Conservation (phyloP, 2,113 vertebrate species). For the Entelurus aequoreus region DNA sequence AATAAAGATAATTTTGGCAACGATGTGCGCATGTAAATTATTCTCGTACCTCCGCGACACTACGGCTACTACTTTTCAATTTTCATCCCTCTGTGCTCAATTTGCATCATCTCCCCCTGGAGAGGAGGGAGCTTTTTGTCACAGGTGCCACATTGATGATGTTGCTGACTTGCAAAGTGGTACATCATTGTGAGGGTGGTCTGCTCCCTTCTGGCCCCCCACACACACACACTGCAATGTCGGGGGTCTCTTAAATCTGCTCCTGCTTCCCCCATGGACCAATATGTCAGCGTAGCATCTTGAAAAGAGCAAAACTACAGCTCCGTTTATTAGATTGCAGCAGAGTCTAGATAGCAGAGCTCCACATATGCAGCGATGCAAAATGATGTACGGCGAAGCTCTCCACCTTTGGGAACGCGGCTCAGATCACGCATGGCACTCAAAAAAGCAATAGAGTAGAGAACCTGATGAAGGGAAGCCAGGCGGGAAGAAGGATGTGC, state of each 20-base stretch:
- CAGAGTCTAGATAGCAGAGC: constrained; percentile 39
- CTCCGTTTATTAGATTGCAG: constrained; percentile 39
- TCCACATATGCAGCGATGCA: constrained; percentile 26
- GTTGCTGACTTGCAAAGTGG: constrained; percentile 22
- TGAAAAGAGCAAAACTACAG: constrained; percentile 34
- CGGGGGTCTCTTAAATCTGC: constrained; percentile 47
- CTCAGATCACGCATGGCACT: constrained; percentile 15
- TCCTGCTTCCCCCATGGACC: constrained; percentile 35
- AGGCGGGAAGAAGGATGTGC: not conserved
- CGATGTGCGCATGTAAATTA: too few relatives aligned
- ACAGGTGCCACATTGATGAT: constrained; percentile 1
- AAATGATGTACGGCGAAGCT: constrained; percentile 8
- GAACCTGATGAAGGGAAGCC: not conserved
- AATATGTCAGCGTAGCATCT: constrained; percentile 40
- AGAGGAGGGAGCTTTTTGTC: constrained; percentile 1
- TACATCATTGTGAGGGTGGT: constrained; percentile 24
- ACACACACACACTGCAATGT: constrained; percentile 1
- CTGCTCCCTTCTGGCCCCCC: constrained; percentile 13
- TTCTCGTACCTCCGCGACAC: too few relatives aligned
- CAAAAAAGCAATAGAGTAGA: constrained; percentile 18
- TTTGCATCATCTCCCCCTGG: constrained; percentile 2
- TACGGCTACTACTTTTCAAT: not conserved
- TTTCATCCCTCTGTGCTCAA: not conserved
- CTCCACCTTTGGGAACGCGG: not conserved
- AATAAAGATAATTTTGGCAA: too few relatives aligned